phyloP scores from a whole-genome alignment of 30 jellyfish, hydroid and myxozoan species.

The Catostylus mosaicus region DNA sequence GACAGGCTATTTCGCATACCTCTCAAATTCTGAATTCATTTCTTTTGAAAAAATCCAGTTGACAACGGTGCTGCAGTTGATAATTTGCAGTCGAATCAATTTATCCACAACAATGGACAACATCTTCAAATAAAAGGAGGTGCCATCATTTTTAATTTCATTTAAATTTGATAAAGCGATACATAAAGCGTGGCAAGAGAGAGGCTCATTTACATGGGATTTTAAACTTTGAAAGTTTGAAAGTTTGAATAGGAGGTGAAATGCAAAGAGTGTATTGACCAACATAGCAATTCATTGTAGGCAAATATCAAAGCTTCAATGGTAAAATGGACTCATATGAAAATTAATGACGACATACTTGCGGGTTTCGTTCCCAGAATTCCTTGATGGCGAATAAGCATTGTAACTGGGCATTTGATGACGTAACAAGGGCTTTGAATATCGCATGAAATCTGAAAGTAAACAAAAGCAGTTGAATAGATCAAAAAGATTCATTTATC shows the following conservation, averaged over 20 bases:
- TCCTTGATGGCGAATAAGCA: constrained; percentile 80
- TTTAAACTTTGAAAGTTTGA: no score
- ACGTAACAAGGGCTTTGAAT: constrained; percentile 74
- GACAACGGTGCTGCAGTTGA: constrained; percentile 90
- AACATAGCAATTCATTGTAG: no score
- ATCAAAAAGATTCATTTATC: no score
- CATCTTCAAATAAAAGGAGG: constrained; percentile 60
- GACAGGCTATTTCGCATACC: constrained; percentile 58
- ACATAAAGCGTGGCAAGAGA: no score
- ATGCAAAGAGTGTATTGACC: no score
- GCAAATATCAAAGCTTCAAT: no score
- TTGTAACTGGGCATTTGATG: constrained; percentile 87
- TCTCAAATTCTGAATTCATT: constrained; percentile 80
- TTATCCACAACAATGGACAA: constrained; percentile 91
- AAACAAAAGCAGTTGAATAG: neutral
- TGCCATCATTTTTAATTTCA: no score
- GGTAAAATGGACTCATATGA: no score
- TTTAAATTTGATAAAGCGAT: no score
- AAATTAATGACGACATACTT: constrained; percentile 32
- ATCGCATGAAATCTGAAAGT: constrained; percentile 81
- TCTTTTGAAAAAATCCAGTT: constrained; percentile 94
- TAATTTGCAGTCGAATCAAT: constrained; percentile 83
- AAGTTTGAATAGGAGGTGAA: no score
- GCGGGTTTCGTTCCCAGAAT: constrained; percentile 92
- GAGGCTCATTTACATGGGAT: no score